Evolutionary conservation across 2,888 invertebrate genomes (phyloP).

Genomic region (Penaeus monodon): DNA sequence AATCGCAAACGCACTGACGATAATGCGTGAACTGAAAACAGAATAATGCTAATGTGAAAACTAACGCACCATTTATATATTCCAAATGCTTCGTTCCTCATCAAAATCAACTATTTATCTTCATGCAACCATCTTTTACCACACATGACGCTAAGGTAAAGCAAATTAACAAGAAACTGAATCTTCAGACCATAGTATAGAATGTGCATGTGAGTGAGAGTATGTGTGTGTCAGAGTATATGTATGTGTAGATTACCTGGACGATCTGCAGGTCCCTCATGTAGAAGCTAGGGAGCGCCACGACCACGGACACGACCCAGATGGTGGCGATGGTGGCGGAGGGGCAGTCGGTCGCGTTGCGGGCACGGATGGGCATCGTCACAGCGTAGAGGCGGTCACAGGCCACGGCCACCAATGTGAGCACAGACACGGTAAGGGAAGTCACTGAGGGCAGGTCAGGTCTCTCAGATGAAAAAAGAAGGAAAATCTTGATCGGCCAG

Average conservation of each 20-base stretch:
- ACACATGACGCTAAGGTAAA: too few species aligned
- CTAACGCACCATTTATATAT: too few species aligned
- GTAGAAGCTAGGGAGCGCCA: conserved; percentile 40
- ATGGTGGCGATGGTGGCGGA: conserved; percentile 16
- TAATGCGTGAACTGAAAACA: too few species aligned
- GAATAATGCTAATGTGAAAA: too few species aligned
- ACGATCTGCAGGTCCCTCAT: conserved; percentile 27
- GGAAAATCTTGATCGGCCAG: neutral
- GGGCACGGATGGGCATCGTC: conserved; percentile 41
- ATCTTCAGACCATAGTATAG: too few species aligned
- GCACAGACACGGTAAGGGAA: conserved; percentile 47
- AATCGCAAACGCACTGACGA: too few species aligned
- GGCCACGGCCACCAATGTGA: conserved; percentile 51
- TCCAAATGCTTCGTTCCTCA: too few species aligned
- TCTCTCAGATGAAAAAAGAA: neutral
- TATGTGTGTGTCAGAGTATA: too few species aligned
- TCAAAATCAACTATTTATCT: too few species aligned
- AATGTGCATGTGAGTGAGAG: too few species aligned
- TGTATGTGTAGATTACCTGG: neutral
- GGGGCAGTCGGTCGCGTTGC: conserved; percentile 17
- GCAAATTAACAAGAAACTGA: too few species aligned
- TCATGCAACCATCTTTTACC: too few species aligned
- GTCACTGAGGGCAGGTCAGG: conserved; percentile 16
- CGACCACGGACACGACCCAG: conserved; percentile 34
- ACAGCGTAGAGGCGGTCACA: conserved; percentile 52